Conservation (phyloP, 2,797 vertebrate species). For the Halcyon badia region DNA sequence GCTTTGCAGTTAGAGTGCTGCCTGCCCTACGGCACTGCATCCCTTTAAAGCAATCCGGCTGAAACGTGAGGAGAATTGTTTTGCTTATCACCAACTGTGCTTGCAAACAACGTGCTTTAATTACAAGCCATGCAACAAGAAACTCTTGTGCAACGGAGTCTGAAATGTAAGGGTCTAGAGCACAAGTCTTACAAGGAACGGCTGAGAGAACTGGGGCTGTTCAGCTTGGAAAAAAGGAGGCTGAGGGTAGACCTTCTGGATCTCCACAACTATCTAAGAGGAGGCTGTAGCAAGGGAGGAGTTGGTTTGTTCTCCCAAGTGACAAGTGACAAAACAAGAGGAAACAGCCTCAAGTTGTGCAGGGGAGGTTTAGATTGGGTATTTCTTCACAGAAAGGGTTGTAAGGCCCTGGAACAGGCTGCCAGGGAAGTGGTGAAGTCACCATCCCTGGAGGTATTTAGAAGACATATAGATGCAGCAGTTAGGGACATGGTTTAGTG, state of each 20-base stretch:
- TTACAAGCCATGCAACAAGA: not conserved
- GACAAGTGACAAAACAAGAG: not conserved
- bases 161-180: not conserved
- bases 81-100: not conserved
- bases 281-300: not conserved
- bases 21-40: not conserved
- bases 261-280: not conserved
- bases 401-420: not conserved
- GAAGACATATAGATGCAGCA: not conserved
- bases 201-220: not conserved
- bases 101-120: not conserved
- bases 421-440: not conserved
- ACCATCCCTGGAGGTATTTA: not conserved
- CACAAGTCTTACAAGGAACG: not conserved
- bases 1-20: not conserved
- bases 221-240: not conserved
- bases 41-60: not conserved
- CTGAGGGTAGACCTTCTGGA: not conserved
- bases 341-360: not conserved
- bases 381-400: not conserved
- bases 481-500: not conserved
- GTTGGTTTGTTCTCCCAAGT: not conserved
- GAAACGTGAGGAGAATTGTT: not conserved
- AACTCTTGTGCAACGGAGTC: not conserved
- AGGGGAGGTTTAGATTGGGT: not conserved